Evolutionary conservation across 2,888 invertebrate species (phyloP).

Genomic region (Sialis fuliginosa): DNA sequence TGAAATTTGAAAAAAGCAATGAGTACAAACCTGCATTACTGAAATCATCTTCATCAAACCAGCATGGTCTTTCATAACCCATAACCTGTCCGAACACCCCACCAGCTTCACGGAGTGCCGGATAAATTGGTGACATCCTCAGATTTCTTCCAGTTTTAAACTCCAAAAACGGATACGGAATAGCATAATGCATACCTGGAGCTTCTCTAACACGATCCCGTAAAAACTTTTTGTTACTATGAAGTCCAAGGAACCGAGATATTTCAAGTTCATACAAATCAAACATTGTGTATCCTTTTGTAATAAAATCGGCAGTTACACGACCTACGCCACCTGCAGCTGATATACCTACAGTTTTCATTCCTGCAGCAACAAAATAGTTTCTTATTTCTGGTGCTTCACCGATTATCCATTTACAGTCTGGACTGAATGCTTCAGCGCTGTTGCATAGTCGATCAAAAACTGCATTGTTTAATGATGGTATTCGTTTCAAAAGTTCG

Average conservation of each 20-base stretch:
- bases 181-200: slow-evolving; percentile 71
- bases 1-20: too few species aligned
- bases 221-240: slow-evolving; percentile 87
- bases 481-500: slow-evolving; percentile 68
- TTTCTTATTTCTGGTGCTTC: slow-evolving; percentile 83
- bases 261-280: slow-evolving; percentile 85
- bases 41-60: slow-evolving; percentile 50
- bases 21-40: background rate
- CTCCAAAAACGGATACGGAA: slow-evolving; percentile 72
- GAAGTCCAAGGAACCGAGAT: slow-evolving; percentile 75
- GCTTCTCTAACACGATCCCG: slow-evolving; percentile 83
- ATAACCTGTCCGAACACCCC: slow-evolving; percentile 94
- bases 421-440: slow-evolving; percentile 91
- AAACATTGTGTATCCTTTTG: slow-evolving; percentile 58
- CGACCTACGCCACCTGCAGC: slow-evolving; percentile 91
- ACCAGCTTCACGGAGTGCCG: slow-evolving; percentile 74
- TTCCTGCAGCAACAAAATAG: slow-evolving; percentile 86
- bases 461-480: slow-evolving; percentile 52
- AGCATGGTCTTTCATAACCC: slow-evolving; percentile 92
- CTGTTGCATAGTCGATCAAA: slow-evolving; percentile 73
- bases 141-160: slow-evolving; percentile 77
- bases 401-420: slow-evolving; percentile 90
- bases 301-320: slow-evolving; percentile 73
- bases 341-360: slow-evolving; percentile 91
- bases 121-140: slow-evolving; percentile 88